Evolutionary conservation across 2,113 vertebrate genomes (phyloP), one percentile per base, ranked within the genome.

Genomic region (Crocuta crocuta): DNA sequence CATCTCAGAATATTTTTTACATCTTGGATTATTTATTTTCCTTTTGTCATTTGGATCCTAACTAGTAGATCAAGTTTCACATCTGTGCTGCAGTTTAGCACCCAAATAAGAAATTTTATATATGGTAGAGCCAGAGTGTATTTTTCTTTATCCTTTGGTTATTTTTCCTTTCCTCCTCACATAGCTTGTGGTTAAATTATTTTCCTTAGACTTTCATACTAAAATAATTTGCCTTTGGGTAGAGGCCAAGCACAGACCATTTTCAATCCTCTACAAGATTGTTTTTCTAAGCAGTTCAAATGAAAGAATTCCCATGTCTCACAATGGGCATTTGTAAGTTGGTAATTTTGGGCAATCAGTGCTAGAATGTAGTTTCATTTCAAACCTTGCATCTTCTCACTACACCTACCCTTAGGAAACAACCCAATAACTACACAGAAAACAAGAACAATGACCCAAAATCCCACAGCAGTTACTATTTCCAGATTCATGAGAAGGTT

Each of bases 191-290:
- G 92, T 94, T 85, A 94, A 95, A 95, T 98, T 97, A 98, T 98
- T 98, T 98, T 98, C 35, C 80, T 97, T 94, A 97, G 90, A 93
- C 90, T 92, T 97, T 96, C 78, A 88, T 96, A 92, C 92, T 94
- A 96, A 97, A 98, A 98, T 98, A 96, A 98, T 98, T 98, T 97
- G 85, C 53, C 88, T 98, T 97, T 97, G 97, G 97, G 39, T 50
- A 80, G 45, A 93, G n/a, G 95, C 97, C 97, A 98, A 97, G 66
- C 23, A 89, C 68, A 92, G 88, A 35, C 66, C 88, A 97, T 96
- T 98, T 97, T 94, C 63, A 95, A 2, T 86, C 81, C 70, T 89
- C 71, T 70, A 63, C 35, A 76, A 96, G 76, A 94, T 24, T 98
- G 53, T 97, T 97, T 96, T 95, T 86, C 95, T 76, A 90, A 97